phyloP scores from a whole-genome alignment of 2,888 invertebrate species.

The Andrena haemorrhoa region DNA sequence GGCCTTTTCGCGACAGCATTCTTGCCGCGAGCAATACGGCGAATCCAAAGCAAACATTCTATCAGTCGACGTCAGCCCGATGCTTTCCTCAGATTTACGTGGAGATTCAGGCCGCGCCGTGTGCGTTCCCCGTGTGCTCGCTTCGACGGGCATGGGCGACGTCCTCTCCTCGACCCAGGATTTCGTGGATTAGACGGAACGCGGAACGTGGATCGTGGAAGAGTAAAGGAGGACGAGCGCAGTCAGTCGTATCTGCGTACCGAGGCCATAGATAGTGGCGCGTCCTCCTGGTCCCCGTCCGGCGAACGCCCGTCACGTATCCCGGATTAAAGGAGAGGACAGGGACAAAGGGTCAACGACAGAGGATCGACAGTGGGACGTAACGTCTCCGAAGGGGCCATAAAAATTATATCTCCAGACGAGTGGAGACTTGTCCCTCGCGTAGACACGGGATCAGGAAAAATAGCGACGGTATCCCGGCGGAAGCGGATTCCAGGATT shows the following conservation, averaged over 20 bases:
- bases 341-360: slow-evolving; percentile 40
- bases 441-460: neutral
- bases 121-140: slow-evolving; percentile 12
- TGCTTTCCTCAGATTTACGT: slow-evolving; percentile 31
- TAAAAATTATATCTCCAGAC: slow-evolving; percentile 58
- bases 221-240: slow-evolving; percentile 22
- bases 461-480: slow-evolving; percentile 17
- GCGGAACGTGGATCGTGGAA: slow-evolving; percentile 22
- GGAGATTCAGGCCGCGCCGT: neutral
- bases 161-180: slow-evolving; percentile 30
- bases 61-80: slow-evolving; percentile 41
- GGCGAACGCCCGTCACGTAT: slow-evolving; percentile 38
- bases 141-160: slow-evolving; percentile 24
- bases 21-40: slow-evolving; percentile 23
- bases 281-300: slow-evolving; percentile 14
- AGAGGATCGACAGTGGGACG: slow-evolving; percentile 36
- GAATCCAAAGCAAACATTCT: slow-evolving; percentile 34
- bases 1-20: slow-evolving; percentile 14
- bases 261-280: slow-evolving; percentile 23
- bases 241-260: slow-evolving; percentile 36
- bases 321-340: slow-evolving; percentile 45
- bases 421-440: slow-evolving; percentile 18
- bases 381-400: slow-evolving; percentile 7
- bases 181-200: slow-evolving; percentile 30
- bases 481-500: slow-evolving; percentile 37